Evolutionary conservation across 2,888 invertebrate genomes (phyloP).

Genomic region (Archips xylosteana): DNA sequence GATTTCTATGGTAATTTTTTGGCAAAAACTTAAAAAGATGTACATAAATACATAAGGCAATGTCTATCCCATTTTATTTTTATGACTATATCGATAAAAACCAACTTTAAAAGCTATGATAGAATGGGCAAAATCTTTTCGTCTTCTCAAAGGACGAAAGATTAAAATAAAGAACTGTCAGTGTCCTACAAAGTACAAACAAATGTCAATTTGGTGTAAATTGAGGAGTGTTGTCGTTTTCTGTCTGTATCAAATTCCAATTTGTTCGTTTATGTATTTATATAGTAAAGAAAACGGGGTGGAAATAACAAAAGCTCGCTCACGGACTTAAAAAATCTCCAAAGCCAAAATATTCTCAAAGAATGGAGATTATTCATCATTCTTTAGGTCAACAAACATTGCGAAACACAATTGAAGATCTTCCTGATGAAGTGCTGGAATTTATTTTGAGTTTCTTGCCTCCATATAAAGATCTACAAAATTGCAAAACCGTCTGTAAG

Average conservation of each 20-base stretch:
- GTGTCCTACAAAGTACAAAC: not conserved
- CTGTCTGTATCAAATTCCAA: slow-evolving; percentile 30
- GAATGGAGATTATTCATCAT: slow-evolving; percentile 72
- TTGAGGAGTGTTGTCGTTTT: slow-evolving; percentile 32
- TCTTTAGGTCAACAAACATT: slow-evolving; percentile 65
- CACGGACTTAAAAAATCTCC: slow-evolving; percentile 10
- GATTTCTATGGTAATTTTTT: too few relatives aligned
- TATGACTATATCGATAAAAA: too few relatives aligned
- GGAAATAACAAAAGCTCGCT: not conserved
- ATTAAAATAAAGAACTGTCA: not conserved
- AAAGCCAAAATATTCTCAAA: slow-evolving; percentile 11
- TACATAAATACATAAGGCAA: too few relatives aligned
- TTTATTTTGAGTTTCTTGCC: slow-evolving; percentile 95
- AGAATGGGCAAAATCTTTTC: not conserved
- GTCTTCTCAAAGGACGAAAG: too few relatives aligned
- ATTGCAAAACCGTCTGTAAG: slow-evolving; percentile 94
- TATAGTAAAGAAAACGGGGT: slow-evolving; percentile 15
- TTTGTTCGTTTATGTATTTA: slow-evolving; percentile 12
- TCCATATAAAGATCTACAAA: slow-evolving; percentile 95
- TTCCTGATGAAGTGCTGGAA: slow-evolving; percentile 97
- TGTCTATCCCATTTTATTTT: too few relatives aligned
- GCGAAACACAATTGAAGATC: slow-evolving; percentile 84
- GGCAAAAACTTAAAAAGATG: too few relatives aligned
- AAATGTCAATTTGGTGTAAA: slow-evolving; percentile 27
- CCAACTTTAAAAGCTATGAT: too few relatives aligned